Evolutionary conservation across 92 coral and sea anemone species (phyloP).

Genomic region (Actinernus sp.): DNA sequence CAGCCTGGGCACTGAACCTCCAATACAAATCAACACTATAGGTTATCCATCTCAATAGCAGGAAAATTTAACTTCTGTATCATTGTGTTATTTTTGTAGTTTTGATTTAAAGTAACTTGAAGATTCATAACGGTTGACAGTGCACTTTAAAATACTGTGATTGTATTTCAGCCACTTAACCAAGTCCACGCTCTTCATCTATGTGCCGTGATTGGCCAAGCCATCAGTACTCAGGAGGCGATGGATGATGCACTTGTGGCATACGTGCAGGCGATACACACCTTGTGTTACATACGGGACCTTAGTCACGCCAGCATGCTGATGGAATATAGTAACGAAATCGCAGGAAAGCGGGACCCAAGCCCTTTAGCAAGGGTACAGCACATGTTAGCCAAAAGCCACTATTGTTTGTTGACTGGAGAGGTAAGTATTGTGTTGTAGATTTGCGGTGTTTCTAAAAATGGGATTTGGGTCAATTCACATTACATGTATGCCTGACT

Average conservation of each 20-base stretch:
- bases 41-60: too few species aligned
- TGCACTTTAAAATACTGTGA: background rate
- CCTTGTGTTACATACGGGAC: slow-evolving; percentile 76
- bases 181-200: slow-evolving; percentile 79
- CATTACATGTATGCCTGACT: too few species aligned
- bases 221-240: slow-evolving; percentile 48
- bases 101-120: too few species aligned
- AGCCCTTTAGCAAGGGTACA: slow-evolving; percentile 30
- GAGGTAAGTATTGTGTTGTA: too few species aligned
- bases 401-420: slow-evolving; percentile 65
- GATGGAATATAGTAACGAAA: slow-evolving; percentile 41
- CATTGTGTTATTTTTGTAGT: too few species aligned
- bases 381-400: slow-evolving; percentile 75
- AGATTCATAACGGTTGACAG: too few species aligned
- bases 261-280: slow-evolving; percentile 72
- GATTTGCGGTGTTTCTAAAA: too few species aligned
- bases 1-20: too few species aligned
- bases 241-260: slow-evolving; percentile 63
- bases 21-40: too few species aligned
- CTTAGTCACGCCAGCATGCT: slow-evolving; percentile 64
- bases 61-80: too few species aligned
- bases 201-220: slow-evolving; percentile 65
- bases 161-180: slow-evolving; percentile 67
- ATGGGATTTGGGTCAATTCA: too few species aligned
- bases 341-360: slow-evolving; percentile 43